Percentiles rank a stretch among this genome's conserved stretches.
Conservation (phyloP, 1,140 invertebrate species). For the Hirudo medicinalis region DNA sequence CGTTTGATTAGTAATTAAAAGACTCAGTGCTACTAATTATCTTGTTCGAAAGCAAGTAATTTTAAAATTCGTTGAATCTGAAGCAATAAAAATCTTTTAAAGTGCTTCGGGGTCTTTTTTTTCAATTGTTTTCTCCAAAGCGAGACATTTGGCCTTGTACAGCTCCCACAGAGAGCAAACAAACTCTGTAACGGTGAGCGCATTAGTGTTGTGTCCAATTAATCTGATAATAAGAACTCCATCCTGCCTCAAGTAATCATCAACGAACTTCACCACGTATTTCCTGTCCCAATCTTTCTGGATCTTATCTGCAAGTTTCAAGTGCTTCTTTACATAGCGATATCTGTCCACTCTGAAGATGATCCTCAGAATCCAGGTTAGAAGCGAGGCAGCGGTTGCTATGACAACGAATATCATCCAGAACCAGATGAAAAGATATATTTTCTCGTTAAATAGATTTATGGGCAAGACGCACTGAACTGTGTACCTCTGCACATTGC, state of each 20-base stretch:
- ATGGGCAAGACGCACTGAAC: conserved; percentile 45
- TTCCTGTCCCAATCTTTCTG: conserved; percentile 13
- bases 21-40: neutral
- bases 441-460: conserved; percentile 46
- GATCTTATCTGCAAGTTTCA: conserved; percentile 13
- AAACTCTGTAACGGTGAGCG: conserved; percentile 24
- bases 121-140: neutral
- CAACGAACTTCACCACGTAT: conserved; percentile 19
- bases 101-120: neutral
- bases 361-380: conserved; percentile 25
- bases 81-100: conserved; percentile 2
- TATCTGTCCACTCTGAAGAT: conserved; percentile 14
- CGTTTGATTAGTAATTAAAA: too few relatives aligned
- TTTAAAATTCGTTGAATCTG: neutral
- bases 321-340: conserved; percentile 17
- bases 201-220: conserved; percentile 38
- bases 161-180: conserved; percentile 22
- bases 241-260: conserved; percentile 40
- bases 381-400: conserved; percentile 12
- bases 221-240: conserved; percentile 41
- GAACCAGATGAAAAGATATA: conserved; percentile 46
- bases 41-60: neutral
- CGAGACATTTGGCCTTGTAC: conserved; percentile 10
- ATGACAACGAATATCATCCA: conserved; percentile 36
- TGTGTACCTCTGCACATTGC: conserved; percentile 40